Conservation (phyloP, 1,140 invertebrate genomes). For the Lucilia cuprina region DNA sequence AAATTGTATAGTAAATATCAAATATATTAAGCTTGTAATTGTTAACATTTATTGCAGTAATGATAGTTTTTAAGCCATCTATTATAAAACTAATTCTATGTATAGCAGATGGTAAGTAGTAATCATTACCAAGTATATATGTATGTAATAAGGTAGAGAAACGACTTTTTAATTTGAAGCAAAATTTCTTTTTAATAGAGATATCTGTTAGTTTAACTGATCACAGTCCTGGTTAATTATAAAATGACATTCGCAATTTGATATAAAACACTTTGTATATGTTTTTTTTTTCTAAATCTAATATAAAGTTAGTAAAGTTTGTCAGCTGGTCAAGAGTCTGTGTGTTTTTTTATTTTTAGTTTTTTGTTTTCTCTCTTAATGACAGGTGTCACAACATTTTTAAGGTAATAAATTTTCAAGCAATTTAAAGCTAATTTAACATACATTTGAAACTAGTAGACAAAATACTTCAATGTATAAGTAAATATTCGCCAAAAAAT, state of each 20-base stretch:
- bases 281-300: neutral
- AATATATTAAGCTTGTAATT: too few species aligned
- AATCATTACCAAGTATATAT: too few species aligned
- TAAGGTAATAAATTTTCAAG: conserved; percentile 24
- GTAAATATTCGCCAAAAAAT: neutral
- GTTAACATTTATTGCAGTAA: too few species aligned
- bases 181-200: too few species aligned
- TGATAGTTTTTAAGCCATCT: too few species aligned
- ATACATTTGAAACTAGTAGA: neutral
- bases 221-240: neutral
- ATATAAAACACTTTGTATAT: neutral
- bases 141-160: too few species aligned
- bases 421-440: conserved; percentile 27
- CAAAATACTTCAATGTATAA: neutral
- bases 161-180: too few species aligned
- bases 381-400: conserved; percentile 28
- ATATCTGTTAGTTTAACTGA: too few species aligned
- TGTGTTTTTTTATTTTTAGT: too few species aligned
- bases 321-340: neutral
- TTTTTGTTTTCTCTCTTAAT: neutral
- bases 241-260: neutral
- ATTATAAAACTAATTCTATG: too few species aligned
- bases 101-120: too few species aligned
- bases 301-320: neutral
- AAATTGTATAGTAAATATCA: too few species aligned